Base-by-base conservation (phyloP, 2,797 vertebrate species). In the Podarcis siculus region DNA sequence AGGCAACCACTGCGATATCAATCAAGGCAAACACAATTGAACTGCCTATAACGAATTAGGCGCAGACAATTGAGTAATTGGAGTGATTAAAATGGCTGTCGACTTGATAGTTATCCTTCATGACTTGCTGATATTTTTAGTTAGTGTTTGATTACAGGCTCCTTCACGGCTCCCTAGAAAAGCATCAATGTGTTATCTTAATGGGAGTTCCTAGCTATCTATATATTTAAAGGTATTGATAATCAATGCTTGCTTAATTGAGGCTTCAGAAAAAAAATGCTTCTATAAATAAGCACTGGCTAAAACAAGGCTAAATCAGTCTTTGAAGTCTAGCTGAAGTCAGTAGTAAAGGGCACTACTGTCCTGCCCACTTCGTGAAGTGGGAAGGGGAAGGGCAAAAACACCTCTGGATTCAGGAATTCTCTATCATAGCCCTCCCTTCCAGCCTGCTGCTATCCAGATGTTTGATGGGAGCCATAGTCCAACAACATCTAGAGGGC, bases 31-130 rank as follows among this genome's bases (percentile, higher is more conserved):
- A 19, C 76, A 90, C 83, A 84, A 89, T 61, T 90, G 91, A 93
- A 87, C 67, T 80, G 49, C 79, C 88, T 94, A 15, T 87, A 93
- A 93, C 79, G 88, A 92, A 93, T 89, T 83, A 90, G 82, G 78
- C 82, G 71, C 37, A 30, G 66, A 86, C 37, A 93, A 42, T 93
- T 93, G 89, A 89, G 78, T 84, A 89, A 90, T 64, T 85, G 66
- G 87, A 82, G 89, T 90, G 88, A 66, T 87, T 84, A 89, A 84
- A 94, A 39, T 61, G 45, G 69, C 90, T 85, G 49, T 84, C 81
- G 67, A 89, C 89, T 87, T 66, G 89, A 85, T 13, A 75, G 64
- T 82, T 55, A 86, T 85, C 67, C 71, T 12, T 21, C 86, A 83
- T 55, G 0, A 30, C 1, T 0, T 82, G 64, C 76, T 89, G 42